Conservation (phyloP, 2,113 vertebrate species). For the Lamprologus callipterus region DNA sequence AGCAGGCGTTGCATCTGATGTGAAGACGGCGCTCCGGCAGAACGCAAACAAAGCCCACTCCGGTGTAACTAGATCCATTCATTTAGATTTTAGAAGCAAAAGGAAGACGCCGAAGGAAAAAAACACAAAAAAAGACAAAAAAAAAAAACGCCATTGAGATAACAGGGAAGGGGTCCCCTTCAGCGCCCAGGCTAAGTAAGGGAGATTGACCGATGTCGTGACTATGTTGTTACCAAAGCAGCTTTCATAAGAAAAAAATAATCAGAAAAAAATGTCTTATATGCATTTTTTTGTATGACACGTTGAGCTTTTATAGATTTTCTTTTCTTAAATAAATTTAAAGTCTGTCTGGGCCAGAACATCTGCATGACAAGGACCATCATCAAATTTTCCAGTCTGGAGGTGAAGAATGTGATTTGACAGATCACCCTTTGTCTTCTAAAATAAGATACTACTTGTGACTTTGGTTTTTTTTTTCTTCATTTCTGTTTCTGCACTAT, state of each 20-base stretch:
- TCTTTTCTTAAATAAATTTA: conserved; percentile 78
- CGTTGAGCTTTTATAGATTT: conserved; percentile 94
- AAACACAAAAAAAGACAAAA: neutral
- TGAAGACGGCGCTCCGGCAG: conserved; percentile 44
- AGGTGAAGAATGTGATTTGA: conserved; percentile 53
- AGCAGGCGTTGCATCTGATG: conserved; percentile 55
- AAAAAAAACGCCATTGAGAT: conserved; percentile 5
- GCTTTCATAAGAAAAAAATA: conserved; percentile 82
- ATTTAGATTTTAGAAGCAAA: conserved; percentile 84
- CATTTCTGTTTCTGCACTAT: conserved; percentile 8
- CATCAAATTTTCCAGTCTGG: conserved; percentile 54
- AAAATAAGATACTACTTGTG: neutral
- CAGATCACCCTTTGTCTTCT: conserved; percentile 9
- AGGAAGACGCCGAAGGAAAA: conserved; percentile 57
- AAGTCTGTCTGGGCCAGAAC: conserved; percentile 71
- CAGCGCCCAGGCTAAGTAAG: conserved; percentile 73
- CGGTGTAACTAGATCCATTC: conserved; percentile 78
- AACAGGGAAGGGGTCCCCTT: conserved; percentile 48
- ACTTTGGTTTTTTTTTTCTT: conserved; percentile 27
- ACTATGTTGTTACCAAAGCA: conserved; percentile 99
- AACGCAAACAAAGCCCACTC: conserved; percentile 52
- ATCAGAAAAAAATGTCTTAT: conserved; percentile 78
- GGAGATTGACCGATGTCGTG: conserved; percentile 82
- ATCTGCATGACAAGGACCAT: conserved; percentile 70
- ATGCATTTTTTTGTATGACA: conserved; percentile 99